These are phyloP conservation scores for Heterotilapia buettikoferi DNA, from an alignment of 2,113 vertebrate genomes.

Conservation along the genomic window DNA sequence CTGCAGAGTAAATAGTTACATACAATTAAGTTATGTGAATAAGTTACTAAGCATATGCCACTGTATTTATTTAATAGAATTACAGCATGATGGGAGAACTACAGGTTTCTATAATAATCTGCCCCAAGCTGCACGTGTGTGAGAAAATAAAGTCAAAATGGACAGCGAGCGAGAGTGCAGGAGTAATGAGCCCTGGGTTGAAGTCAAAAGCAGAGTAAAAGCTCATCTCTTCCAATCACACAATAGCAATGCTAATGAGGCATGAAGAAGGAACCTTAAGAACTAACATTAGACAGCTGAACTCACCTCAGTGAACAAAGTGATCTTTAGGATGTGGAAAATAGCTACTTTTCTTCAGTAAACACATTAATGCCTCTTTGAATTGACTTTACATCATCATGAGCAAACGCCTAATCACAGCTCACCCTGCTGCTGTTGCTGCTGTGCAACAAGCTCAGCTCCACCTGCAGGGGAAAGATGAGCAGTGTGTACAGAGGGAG, in stretches of 20 bases:
- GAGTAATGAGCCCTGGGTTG: conserved; percentile 46
- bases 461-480: background rate
- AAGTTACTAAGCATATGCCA: background rate
- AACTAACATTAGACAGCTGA: conserved; percentile 38
- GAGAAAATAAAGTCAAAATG: background rate
- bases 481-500: background rate
- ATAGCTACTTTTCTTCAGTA: conserved; percentile 20
- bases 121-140: background rate
- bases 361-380: conserved; percentile 29
- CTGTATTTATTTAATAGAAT: background rate
- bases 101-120: background rate
- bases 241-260: conserved; percentile 53
- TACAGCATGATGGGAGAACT: background rate
- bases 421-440: background rate
- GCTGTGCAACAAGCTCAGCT: background rate
- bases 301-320: conserved; percentile 40
- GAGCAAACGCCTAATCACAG: conserved; percentile 7
- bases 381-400: conserved; percentile 18
- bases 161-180: background rate
- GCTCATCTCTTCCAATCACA: conserved; percentile 62
- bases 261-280: conserved; percentile 38
- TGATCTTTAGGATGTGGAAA: conserved; percentile 19
- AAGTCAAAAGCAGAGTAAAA: conserved; percentile 44
- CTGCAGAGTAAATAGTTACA: background rate
- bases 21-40: background rate